These are phyloP conservation scores for Macrobrachium nipponense DNA, from an alignment of 1,140 invertebrate species.

Conservation along the genomic window DNA sequence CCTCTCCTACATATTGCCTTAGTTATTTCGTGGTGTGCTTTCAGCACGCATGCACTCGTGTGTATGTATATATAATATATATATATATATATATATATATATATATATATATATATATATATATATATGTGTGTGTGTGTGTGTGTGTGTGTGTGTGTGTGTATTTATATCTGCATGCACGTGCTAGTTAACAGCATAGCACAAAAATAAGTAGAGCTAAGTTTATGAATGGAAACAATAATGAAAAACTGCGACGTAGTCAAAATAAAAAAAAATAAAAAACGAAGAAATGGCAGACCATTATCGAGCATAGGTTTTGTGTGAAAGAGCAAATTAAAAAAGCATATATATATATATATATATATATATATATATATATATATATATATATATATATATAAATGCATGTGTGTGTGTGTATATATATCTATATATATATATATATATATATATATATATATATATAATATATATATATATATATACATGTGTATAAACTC, in stretches of 20 bases:
- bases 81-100: not conserved
- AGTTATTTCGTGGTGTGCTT: no score
- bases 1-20: no score
- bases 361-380: not conserved
- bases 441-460: not conserved
- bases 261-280: no score
- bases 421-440: not conserved
- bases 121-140: conserved; percentile 5
- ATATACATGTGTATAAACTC: no score
- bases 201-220: no score
- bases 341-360: not conserved
- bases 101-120: conserved; percentile 23
- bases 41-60: no score
- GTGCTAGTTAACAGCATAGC: no score
- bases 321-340: no score
- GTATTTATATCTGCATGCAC: not conserved
- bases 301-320: no score
- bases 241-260: no score
- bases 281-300: no score
- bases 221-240: no score
- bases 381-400: not conserved
- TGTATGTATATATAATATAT: not conserved
- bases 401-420: not conserved
- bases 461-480: not conserved
- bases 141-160: not conserved